Conservation (phyloP, 2,888 invertebrate species). For the Scrobipalpa atriplicella region DNA sequence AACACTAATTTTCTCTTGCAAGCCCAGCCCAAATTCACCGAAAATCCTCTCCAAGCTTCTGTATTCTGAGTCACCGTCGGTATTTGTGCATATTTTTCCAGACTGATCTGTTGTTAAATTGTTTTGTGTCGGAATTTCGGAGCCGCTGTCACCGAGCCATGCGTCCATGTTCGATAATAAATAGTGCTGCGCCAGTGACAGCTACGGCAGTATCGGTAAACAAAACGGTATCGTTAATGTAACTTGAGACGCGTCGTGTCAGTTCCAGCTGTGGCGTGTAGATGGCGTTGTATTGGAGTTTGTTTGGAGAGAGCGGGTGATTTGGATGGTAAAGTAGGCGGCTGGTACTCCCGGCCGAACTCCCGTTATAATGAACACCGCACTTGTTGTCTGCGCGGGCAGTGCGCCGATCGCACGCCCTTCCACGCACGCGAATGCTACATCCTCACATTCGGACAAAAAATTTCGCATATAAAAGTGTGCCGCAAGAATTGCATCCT, state of each 20-base stretch:
- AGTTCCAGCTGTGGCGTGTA: conserved; percentile 36
- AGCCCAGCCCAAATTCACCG: conserved; percentile 41
- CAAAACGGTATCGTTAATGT: conserved; percentile 23
- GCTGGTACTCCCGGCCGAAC: conserved; percentile 73
- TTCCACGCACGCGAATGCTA: conserved; percentile 74
- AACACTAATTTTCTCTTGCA: conserved; percentile 41
- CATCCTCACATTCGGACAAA: conserved; percentile 67
- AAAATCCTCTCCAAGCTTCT: conserved; percentile 40
- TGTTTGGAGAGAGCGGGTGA: conserved; percentile 50
- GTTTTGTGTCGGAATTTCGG: conserved; percentile 46
- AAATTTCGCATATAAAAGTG: conserved; percentile 72
- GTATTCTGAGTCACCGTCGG: conserved; percentile 39
- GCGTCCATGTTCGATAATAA: conserved; percentile 68
- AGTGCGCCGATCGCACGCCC: conserved; percentile 81
- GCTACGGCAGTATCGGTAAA: conserved; percentile 26
- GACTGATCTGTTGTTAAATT: conserved; percentile 37
- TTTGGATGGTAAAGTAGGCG: conserved; percentile 40
- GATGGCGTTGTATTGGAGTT: conserved; percentile 63
- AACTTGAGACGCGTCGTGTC: conserved; percentile 35
- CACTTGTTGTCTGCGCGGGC: conserved; percentile 78
- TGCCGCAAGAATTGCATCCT: conserved; percentile 48
- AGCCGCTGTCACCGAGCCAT: conserved; percentile 64
- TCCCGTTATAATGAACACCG: conserved; percentile 78
- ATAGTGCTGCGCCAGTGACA: conserved; percentile 43
- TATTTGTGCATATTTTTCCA: conserved; percentile 41